Conservation (phyloP, 2,113 vertebrate genomes). For the Megaleporinus macrocephalus region DNA sequence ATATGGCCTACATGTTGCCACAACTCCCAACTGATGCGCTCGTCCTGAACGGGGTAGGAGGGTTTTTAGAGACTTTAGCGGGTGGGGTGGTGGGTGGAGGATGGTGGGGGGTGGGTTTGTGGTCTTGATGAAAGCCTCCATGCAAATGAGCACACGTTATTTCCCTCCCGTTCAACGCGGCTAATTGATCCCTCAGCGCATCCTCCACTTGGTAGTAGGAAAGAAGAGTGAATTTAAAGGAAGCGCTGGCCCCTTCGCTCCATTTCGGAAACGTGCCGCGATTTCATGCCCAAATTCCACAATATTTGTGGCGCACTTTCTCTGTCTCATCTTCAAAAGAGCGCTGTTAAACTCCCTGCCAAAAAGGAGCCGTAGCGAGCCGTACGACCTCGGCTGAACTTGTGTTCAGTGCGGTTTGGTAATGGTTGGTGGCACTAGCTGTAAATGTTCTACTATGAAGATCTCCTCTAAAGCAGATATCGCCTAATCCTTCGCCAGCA, state of each 20-base stretch:
- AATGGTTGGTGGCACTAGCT: not conserved
- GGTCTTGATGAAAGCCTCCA: conserved; percentile 59
- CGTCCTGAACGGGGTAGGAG: conserved; percentile 4
- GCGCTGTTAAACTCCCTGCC: not conserved
- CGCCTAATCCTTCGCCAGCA: not conserved
- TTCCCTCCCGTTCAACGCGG: conserved; percentile 34
- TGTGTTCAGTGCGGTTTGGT: not conserved
- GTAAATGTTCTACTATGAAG: not conserved
- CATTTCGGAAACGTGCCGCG: not conserved
- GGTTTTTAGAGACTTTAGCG: conserved; percentile 31
- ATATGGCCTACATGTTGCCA: conserved; percentile 37
- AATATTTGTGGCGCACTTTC: conserved; percentile 8
- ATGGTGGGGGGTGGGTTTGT: not conserved
- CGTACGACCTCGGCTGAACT: not conserved
- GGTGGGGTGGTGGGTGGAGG: not conserved
- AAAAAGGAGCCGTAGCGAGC: not conserved
- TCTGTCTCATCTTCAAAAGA: not conserved
- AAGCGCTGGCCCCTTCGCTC: not conserved
- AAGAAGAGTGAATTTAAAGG: conserved; percentile 36
- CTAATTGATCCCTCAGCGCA: conserved; percentile 67
- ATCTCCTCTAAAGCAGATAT: not conserved
- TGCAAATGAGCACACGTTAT: conserved; percentile 54
- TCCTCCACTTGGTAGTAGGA: conserved; percentile 32
- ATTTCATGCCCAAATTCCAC: conserved; percentile 18
- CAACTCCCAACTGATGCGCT: conserved; percentile 40